phyloP scores from a whole-genome alignment of 2,888 invertebrate species.

The Amorpha juglandis region DNA sequence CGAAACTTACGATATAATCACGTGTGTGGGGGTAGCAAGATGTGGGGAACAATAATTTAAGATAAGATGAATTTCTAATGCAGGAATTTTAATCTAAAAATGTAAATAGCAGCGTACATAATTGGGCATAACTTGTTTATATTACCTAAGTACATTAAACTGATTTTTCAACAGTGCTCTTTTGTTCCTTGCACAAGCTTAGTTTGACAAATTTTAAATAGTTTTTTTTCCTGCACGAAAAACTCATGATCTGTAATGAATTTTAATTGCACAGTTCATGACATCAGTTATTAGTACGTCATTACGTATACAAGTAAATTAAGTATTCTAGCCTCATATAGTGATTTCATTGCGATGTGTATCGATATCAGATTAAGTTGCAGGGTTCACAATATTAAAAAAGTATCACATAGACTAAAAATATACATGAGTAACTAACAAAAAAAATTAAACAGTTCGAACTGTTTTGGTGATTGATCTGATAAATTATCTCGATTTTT shows the following conservation, averaged over 20 bases:
- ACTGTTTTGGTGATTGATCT: slow-evolving; percentile 36
- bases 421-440: neutral
- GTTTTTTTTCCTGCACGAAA: slow-evolving; percentile 14
- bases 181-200: slow-evolving; percentile 17
- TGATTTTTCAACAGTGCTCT: slow-evolving; percentile 17
- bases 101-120: slow-evolving; percentile 28
- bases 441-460: slow-evolving; percentile 28
- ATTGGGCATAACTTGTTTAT: slow-evolving; percentile 4
- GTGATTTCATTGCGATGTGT: slow-evolving; percentile 17
- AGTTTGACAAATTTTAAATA: neutral
- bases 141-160: slow-evolving; percentile 6
- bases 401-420: slow-evolving; percentile 5
- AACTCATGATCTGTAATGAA: slow-evolving; percentile 9
- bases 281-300: slow-evolving; percentile 20
- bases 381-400: slow-evolving; percentile 19
- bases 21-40: slow-evolving; percentile 31
- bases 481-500: slow-evolving; percentile 18
- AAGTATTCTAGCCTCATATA: slow-evolving; percentile 23
- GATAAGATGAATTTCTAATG: slow-evolving; percentile 17
- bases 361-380: slow-evolving; percentile 17
- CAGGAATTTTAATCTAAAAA: slow-evolving; percentile 27
- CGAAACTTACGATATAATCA: slow-evolving; percentile 36
- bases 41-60: slow-evolving; percentile 11
- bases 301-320: slow-evolving; percentile 16
- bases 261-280: slow-evolving; percentile 22